phyloP scores from a whole-genome alignment of 2,888 invertebrate genomes.

The Magallana nippona region DNA sequence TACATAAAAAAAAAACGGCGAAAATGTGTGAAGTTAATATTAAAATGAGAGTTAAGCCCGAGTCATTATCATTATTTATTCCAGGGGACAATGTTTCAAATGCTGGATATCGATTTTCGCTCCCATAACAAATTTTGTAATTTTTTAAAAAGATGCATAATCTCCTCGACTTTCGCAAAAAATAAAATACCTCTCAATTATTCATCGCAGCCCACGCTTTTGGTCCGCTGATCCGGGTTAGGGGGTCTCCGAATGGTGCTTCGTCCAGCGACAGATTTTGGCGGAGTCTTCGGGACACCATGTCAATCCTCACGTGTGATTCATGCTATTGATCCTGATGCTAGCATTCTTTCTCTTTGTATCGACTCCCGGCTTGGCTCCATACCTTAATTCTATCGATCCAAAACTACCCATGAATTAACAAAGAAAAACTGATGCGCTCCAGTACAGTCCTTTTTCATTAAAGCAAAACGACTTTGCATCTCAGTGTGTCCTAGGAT shows the following conservation, averaged over 20 bases:
- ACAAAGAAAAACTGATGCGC: slow-evolving; percentile 1
- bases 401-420: slow-evolving; percentile 22
- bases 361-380: not conserved
- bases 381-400: slow-evolving; percentile 33
- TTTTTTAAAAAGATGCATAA: not conserved
- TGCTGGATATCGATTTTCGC: not conserved
- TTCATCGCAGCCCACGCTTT: not conserved
- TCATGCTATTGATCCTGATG: slow-evolving; percentile 8
- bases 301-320: slow-evolving; percentile 28
- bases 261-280: not conserved
- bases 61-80: too few species aligned
- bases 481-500: not conserved
- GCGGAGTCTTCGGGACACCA: slow-evolving; percentile 25
- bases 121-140: not conserved
- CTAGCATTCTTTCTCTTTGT: not conserved
- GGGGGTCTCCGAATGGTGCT: not conserved
- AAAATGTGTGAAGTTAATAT: too few species aligned
- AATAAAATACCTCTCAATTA: not conserved
- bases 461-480: not conserved
- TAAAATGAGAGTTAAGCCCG: too few species aligned
- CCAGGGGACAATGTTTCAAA: not conserved
- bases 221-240: too few species aligned
- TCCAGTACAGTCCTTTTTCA: not conserved
- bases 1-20: too few species aligned
- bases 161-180: not conserved